These are phyloP conservation scores for Gallinago stenura DNA, from an alignment of 2,797 vertebrate species.

Conservation along the genomic window DNA sequence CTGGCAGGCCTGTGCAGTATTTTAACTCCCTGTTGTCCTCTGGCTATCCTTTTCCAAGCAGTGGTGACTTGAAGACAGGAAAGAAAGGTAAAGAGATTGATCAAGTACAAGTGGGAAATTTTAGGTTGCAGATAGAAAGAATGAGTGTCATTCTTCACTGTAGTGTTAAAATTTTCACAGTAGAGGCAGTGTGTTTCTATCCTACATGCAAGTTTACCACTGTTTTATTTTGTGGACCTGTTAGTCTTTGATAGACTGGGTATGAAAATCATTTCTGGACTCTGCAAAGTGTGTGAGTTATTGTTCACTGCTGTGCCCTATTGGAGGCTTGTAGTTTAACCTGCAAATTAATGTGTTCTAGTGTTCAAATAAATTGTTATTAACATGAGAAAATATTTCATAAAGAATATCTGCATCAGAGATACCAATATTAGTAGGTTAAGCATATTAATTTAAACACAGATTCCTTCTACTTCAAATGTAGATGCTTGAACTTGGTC, in stretches of 20 bases:
- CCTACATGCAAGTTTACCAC: background rate
- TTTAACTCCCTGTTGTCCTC: background rate
- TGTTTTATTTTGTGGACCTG: background rate
- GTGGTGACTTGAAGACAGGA: background rate
- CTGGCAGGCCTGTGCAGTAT: background rate
- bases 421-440: background rate
- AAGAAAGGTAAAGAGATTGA: background rate
- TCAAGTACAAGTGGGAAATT: background rate
- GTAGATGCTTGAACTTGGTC: background rate
- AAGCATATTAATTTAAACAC: background rate
- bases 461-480: background rate
- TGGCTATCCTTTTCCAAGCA: background rate
- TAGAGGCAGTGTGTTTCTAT: background rate
- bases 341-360: background rate
- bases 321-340: background rate
- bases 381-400: background rate
- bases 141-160: background rate
- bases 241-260: background rate
- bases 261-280: background rate
- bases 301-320: background rate
- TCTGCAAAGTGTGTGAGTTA: background rate
- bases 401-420: background rate
- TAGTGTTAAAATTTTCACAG: background rate
- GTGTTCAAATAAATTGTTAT: background rate
- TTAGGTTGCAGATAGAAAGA: background rate